Evolutionary conservation across 2,888 invertebrate species (phyloP).

Genomic region (Polyommatus iphigenia): DNA sequence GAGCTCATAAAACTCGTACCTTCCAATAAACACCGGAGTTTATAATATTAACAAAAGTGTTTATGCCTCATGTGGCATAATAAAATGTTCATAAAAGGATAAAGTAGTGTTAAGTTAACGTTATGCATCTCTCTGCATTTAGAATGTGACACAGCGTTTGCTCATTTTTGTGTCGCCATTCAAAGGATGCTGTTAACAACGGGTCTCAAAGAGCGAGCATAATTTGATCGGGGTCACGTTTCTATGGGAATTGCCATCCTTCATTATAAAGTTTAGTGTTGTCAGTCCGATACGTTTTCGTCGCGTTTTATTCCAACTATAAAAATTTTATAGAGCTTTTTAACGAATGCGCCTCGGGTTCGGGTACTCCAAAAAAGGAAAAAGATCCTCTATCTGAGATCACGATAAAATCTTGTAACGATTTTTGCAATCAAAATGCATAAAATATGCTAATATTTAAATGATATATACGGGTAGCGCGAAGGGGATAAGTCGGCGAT

Average conservation of each 20-base stretch:
- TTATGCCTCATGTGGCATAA: conserved; percentile 57
- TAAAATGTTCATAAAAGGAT: conserved; percentile 65
- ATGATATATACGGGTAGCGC: conserved; percentile 54
- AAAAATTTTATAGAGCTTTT: conserved; percentile 7
- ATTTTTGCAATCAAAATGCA: conserved; percentile 47
- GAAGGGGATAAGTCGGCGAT: conserved; percentile 50
- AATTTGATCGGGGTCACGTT: conserved; percentile 77
- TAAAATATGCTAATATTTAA: conserved; percentile 61
- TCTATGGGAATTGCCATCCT: conserved; percentile 70
- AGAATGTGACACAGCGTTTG: conserved; percentile 73
- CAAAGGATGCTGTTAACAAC: conserved; percentile 79
- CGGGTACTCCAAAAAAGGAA: conserved; percentile 16
- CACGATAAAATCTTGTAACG: conserved; percentile 30
- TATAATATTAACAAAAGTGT: conserved; percentile 53
- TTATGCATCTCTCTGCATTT: conserved; percentile 66
- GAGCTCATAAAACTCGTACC: conserved; percentile 30
- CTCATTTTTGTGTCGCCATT: conserved; percentile 75
- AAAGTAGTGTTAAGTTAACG: conserved; percentile 72
- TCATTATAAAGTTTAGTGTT: conserved; percentile 45
- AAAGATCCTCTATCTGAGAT: conserved; percentile 23
- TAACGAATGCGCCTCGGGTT: background rate
- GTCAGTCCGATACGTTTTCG: conserved; percentile 22
- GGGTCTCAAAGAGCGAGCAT: conserved; percentile 75
- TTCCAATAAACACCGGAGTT: conserved; percentile 52
- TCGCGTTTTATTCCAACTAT: conserved; percentile 6